Evolutionary conservation across 2,888 invertebrate genomes (phyloP).

Genomic region (Drosophila pegasa): DNA sequence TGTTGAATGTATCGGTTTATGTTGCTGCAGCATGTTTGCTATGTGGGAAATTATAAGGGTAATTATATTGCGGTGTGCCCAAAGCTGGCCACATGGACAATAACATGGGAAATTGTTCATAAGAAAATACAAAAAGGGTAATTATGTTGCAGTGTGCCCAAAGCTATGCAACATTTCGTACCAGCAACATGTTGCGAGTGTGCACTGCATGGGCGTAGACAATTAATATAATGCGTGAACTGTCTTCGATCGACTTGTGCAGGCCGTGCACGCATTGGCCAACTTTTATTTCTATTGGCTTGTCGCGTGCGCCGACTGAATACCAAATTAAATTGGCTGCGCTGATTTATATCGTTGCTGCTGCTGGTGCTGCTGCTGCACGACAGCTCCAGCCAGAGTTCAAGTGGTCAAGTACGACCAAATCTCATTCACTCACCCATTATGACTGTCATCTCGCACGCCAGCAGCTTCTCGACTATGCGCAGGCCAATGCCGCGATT

Average conservation of each 20-base stretch:
- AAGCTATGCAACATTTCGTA: slow-evolving; percentile 37
- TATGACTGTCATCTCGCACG: slow-evolving; percentile 91
- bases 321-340: slow-evolving; percentile 47
- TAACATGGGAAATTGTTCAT: not conserved
- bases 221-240: not conserved
- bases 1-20: too few species aligned
- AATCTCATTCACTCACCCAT: slow-evolving; percentile 86
- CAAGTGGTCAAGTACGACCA: slow-evolving; percentile 18
- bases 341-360: slow-evolving; percentile 7
- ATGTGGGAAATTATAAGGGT: too few species aligned
- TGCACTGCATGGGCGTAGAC: slow-evolving; percentile 4
- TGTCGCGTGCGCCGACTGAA: slow-evolving; percentile 50
- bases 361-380: too few species aligned
- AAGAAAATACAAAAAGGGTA: not conserved
- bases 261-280: slow-evolving; percentile 22
- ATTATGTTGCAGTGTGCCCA: not conserved
- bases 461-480: slow-evolving; percentile 90
- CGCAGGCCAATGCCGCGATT: slow-evolving; percentile 93
- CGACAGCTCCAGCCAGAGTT: not conserved
- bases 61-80: too few species aligned
- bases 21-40: not conserved
- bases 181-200: slow-evolving; percentile 17
- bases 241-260: not conserved
- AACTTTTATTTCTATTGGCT: slow-evolving; percentile 1
- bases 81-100: too few species aligned